Evolutionary conservation across 2,113 vertebrate genomes (phyloP).

Genomic region (Crotalus tigris): DNA sequence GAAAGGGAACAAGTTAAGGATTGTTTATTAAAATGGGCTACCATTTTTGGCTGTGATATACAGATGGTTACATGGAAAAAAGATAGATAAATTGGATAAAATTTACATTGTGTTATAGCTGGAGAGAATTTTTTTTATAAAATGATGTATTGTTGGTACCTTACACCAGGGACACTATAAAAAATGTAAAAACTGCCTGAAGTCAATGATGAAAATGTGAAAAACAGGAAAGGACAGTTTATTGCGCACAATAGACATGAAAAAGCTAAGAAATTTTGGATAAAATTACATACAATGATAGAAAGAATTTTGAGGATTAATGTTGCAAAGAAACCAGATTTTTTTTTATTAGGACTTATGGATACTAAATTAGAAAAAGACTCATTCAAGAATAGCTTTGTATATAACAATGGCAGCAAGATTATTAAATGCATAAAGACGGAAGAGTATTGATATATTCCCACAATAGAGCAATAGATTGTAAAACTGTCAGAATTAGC

Average conservation of each 20-base stretch:
- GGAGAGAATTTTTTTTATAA: background rate
- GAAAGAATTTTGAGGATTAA: background rate
- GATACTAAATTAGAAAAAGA: background rate
- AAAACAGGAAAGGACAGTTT: background rate
- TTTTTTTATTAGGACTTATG: background rate
- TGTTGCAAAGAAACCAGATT: background rate
- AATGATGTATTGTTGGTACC: background rate
- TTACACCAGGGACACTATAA: background rate
- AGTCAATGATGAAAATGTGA: background rate
- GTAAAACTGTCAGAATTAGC: background rate
- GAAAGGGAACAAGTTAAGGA: background rate
- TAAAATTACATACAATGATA: background rate
- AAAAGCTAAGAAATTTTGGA: background rate
- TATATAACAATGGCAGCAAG: background rate
- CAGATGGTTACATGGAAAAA: background rate
- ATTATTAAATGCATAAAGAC: background rate
- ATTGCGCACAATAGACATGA: background rate
- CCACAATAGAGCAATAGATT: background rate
- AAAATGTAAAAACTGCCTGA: background rate
- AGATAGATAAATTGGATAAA: background rate
- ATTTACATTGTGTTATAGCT: background rate
- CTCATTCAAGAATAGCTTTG: background rate
- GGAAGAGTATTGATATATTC: background rate
- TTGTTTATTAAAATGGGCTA: background rate
- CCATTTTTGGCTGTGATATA: background rate